Percentiles rank a stretch among this genome's conserved stretches.
phyloP scores from a whole-genome alignment of 2,113 vertebrate genomes.

The Zosterops pallidus region DNA sequence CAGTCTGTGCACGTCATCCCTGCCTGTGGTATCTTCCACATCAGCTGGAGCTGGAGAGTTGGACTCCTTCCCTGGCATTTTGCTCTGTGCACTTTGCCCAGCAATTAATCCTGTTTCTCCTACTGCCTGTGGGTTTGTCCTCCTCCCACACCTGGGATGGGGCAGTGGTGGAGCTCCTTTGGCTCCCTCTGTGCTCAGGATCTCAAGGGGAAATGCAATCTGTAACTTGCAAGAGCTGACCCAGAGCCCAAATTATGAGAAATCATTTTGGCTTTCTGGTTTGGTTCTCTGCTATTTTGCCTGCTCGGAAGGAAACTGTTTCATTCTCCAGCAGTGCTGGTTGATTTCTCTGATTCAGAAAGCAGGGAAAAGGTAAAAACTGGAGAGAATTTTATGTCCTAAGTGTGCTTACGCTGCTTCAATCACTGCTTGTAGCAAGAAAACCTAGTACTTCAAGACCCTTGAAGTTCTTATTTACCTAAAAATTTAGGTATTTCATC shows the following conservation, averaged over 20 bases:
- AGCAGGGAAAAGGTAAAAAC: background rate
- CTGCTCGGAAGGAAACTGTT: background rate
- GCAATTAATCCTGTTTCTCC: background rate
- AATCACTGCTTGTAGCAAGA: background rate
- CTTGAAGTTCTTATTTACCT: background rate
- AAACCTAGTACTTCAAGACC: background rate
- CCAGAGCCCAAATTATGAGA: background rate
- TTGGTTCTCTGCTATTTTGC: background rate
- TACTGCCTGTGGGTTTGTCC: fast-evolving
- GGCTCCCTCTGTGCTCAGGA: background rate
- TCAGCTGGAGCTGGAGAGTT: background rate
- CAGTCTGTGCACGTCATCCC: background rate
- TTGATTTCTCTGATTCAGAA: background rate
- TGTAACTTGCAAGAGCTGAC: background rate
- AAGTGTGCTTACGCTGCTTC: background rate
- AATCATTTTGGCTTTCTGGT: background rate
- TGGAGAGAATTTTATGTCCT: background rate
- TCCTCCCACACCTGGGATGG: background rate
- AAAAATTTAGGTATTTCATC: background rate
- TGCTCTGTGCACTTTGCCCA: background rate
- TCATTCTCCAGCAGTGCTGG: background rate
- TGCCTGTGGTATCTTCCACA: background rate
- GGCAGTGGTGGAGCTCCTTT: background rate
- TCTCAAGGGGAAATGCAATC: background rate
- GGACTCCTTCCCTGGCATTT: slow-evolving; percentile 24